A percentile compares a stretch with the other conserved stretches of the same genome.
phyloP scores from a whole-genome alignment of 2,113 vertebrate genomes.

The Pterophyllum scalare region DNA sequence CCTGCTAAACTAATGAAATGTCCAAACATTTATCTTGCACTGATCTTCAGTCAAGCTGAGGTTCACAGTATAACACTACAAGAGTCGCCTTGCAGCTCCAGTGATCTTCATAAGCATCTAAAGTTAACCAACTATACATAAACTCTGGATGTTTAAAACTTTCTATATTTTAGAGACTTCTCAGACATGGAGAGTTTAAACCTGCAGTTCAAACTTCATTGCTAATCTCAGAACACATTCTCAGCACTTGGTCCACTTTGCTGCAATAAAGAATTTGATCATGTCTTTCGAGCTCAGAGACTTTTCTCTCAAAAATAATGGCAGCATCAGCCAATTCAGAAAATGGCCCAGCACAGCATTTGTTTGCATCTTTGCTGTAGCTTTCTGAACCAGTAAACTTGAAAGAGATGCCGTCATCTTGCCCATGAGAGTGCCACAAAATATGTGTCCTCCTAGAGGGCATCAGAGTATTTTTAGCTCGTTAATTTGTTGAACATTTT shows the following conservation, averaged over 20 bases:
- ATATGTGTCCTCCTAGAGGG: neutral
- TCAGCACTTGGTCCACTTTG: neutral
- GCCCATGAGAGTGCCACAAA: neutral
- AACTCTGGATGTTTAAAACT: neutral
- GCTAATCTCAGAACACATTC: too few species aligned
- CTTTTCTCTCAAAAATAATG: neutral
- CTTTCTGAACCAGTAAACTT: neutral
- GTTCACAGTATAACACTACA: neutral
- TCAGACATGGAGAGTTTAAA: too few species aligned
- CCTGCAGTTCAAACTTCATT: too few species aligned
- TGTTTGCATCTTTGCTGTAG: neutral
- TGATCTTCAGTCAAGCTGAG: neutral
- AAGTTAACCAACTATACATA: neutral
- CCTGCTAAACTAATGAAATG: conserved; percentile 12
- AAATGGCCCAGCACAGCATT: neutral
- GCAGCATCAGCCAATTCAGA: neutral
- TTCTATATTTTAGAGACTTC: too few species aligned
- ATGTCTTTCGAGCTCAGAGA: neutral
- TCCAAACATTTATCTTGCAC: neutral
- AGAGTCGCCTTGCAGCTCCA: neutral
- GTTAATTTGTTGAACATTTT: too few species aligned
- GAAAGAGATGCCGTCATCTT: neutral
- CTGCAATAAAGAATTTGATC: neutral
- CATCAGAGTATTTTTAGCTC: neutral
- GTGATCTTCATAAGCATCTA: neutral